phyloP scores from a whole-genome alignment of 2,888 invertebrate genomes.

The Agrotis ipsilon region DNA sequence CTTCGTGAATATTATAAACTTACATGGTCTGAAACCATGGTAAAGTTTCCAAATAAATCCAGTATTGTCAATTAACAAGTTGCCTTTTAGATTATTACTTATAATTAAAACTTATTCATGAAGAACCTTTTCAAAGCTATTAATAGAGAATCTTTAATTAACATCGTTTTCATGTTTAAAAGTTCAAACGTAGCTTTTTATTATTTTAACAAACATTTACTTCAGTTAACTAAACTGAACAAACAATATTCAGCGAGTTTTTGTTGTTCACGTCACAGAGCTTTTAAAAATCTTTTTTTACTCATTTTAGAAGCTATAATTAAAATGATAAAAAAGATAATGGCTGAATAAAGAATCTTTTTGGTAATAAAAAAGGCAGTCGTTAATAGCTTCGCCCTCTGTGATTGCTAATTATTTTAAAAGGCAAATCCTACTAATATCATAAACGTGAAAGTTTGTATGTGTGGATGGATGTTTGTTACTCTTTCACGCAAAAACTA shows the following conservation, averaged over 20 bases:
- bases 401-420: slow-evolving; percentile 13
- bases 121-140: background rate
- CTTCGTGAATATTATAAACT: too few relatives aligned
- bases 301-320: slow-evolving; percentile 15
- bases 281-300: slow-evolving; percentile 17
- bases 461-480: too few relatives aligned
- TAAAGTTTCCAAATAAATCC: too few relatives aligned
- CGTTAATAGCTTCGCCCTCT: slow-evolving; percentile 26
- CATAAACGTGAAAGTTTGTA: background rate
- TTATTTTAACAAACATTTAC: slow-evolving; percentile 10
- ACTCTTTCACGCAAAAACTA: too few relatives aligned
- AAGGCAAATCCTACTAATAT: slow-evolving; percentile 1
- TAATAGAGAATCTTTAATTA: slow-evolving; percentile 1
- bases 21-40: too few relatives aligned
- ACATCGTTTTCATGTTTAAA: background rate
- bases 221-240: slow-evolving; percentile 2
- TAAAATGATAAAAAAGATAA: slow-evolving; percentile 33
- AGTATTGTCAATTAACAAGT: background rate
- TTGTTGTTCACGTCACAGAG: background rate
- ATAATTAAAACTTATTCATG: background rate
- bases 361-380: slow-evolving; percentile 18
- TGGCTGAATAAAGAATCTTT: slow-evolving; percentile 28
- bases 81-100: background rate
- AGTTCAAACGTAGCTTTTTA: slow-evolving; percentile 7
- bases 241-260: slow-evolving; percentile 12